Evolutionary conservation across 2,888 invertebrate genomes (phyloP), one percentile per base, ranked within the genome.

Genomic region (Pecten maximus): DNA sequence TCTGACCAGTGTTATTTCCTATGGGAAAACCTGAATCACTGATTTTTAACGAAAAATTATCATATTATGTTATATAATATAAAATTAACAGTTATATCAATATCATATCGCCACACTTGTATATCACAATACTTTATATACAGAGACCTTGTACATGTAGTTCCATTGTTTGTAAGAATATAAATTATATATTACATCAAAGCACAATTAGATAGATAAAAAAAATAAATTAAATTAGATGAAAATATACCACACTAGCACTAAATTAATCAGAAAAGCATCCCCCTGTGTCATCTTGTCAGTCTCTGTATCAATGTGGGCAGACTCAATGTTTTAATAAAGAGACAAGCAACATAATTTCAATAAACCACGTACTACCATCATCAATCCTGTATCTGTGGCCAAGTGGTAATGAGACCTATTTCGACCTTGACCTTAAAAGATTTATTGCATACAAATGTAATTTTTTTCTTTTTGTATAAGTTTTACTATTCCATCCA

Each of bases 151-250:
- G 16, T 54, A 19, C n/a, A 19, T 54, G 74, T 35, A 74, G 74
- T 74, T 74, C 74, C 74, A 74, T 74, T 74, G 74, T 74, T 74
- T 23, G 19, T 74, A 2, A 10, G 74, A 28, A 74, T 74, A 74
- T 35, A 74, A 74, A 28, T 74, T 35, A 74, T 74, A 74, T 0
- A n/a, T n/a, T n/a, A 74, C 74, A 35, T 74, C 35, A 15, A 74
- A 74, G 74, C 35, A 74, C 28, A 74, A 35, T 35, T 74, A 74
- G 74, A 74, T 74, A 35, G 35, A n/a, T n/a, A n/a, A n/a, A n/a
- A n/a, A n/a, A n/a, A n/a, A n/a, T n/a, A 74, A 74, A 74, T 74
- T 74, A 74, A 74, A 35, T 74, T 74, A 74, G 23, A 74, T 74
- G 35, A 74, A 60, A 0, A 74, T 28, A 74, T 35, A 74, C 74